Evolutionary conservation across 1,140 invertebrate species (phyloP), one percentile per base, ranked within the genome.

Genomic region (Samia ricini): DNA sequence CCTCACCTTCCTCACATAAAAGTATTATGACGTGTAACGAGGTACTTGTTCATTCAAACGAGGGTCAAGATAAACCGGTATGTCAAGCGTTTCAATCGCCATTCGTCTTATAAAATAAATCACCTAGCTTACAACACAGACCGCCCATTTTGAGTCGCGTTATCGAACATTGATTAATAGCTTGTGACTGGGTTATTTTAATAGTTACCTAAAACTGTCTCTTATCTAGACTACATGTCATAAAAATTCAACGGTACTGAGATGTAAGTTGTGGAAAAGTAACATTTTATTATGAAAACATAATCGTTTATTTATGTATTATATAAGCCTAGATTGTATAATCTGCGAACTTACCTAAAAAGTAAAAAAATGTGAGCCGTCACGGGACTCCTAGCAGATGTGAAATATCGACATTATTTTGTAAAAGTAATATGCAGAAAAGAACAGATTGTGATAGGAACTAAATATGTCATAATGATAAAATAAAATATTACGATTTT

Each of bases 111-210:
- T 77, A 68, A 81, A 81, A 85, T 81, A 86, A 87, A 87, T 87
- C 78, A 86, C 77, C 75, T 76, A 74, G 66, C 56, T 72, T 78
- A 74, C 72, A 80, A 77, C 74, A 76, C 62, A 69, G 83, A 63
- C 66, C 66, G 66, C 66, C 66, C 55, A 68, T 68, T 68, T 60
- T 69, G 78, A 83, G 65, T 73, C 71, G 69, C 64, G 72, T 86
- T 88, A 88, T 88, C 83, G 78, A 86, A 85, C 70, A 79, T 86
- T 88, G 85, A 88, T 85, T 87, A 82, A 88, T 88, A 84, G 85
- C 72, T 72, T 77, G 72, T 78, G 84, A 82, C 74, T 80, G 77
- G 79, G 74, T 77, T 76, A 85, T 84, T 86, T 84, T 83, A 85
- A 84, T 83, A 81, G 79, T 83, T 79, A 74, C 73, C 72, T 81